These are phyloP conservation scores for Mesorhabditis sp. DNA, from an alignment of 2,888 invertebrate genomes.

Conservation along the genomic window DNA sequence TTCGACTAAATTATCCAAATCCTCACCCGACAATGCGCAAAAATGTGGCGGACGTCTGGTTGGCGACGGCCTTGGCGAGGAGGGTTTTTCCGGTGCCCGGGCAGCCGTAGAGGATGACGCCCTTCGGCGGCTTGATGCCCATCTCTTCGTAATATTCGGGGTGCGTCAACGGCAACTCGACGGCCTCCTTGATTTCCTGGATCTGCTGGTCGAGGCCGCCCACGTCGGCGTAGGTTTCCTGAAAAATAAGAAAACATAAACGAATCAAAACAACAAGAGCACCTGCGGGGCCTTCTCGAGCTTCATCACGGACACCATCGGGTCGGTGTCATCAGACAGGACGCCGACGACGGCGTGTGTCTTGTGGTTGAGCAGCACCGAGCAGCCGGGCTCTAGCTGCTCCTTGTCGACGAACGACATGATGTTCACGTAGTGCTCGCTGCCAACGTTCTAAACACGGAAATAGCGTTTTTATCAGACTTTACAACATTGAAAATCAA, in stretches of 20 bases:
- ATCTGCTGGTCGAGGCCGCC: constrained; percentile 75
- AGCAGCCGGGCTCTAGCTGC: constrained; percentile 95
- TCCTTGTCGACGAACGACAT: constrained; percentile 99
- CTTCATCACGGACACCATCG: constrained; percentile 99
- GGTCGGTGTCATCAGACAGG: constrained; percentile 96
- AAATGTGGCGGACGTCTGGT: constrained; percentile 98
- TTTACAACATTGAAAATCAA: neutral
- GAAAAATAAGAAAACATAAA: constrained; percentile 7
- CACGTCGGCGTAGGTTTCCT: constrained; percentile 86
- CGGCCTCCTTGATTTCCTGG: constrained; percentile 95
- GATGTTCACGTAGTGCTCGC: constrained; percentile 98
- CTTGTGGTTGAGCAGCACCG: constrained; percentile 95
- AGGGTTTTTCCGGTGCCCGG: constrained; percentile 98
- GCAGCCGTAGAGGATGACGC: constrained; percentile 89
- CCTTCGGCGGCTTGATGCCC: constrained; percentile 97
- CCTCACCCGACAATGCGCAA: constrained; percentile 85
- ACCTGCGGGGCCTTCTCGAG: constrained; percentile 89
- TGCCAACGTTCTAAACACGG: constrained; percentile 71
- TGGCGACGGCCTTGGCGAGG: constrained; percentile 96
- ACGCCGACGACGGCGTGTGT: constrained; percentile 98
- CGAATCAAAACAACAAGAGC: neutral
- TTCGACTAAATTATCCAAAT: too few relatives aligned
- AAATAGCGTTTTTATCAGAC: neutral
- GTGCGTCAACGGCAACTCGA: constrained; percentile 94
- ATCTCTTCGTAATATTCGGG: constrained; percentile 99